A percentile compares a stretch with the other conserved stretches of the same genome.
phyloP scores from a whole-genome alignment of 2,113 vertebrate genomes.

The Chamaea fasciata region DNA sequence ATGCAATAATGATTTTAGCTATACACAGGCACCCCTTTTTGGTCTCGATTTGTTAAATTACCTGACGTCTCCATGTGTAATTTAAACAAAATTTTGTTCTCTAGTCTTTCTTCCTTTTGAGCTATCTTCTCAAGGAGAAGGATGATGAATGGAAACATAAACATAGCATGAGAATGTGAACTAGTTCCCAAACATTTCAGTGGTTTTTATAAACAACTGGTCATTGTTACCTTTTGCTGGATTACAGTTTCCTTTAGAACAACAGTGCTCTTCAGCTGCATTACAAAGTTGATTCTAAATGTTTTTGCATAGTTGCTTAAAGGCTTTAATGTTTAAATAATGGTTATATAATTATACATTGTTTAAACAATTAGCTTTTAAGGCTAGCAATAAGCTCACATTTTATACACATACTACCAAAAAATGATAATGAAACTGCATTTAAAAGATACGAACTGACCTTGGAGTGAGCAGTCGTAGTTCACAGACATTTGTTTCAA shows the following conservation, averaged over 20 bases:
- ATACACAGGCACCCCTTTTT: constrained; percentile 60
- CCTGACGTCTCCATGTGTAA: constrained; percentile 71
- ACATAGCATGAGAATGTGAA: constrained; percentile 75
- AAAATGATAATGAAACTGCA: constrained; percentile 6
- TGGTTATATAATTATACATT: constrained; percentile 53
- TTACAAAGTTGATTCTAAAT: constrained; percentile 67
- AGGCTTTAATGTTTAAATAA: constrained; percentile 67
- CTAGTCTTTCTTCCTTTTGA: constrained; percentile 68
- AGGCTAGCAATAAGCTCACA: constrained; percentile 7
- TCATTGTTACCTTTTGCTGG: constrained; percentile 73
- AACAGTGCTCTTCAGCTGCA: constrained; percentile 57
- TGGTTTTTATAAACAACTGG: constrained; percentile 76
- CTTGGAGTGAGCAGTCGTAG: background rate
- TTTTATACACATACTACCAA: constrained; percentile 12
- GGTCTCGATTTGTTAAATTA: constrained; percentile 73
- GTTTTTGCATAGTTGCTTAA: constrained; percentile 65
- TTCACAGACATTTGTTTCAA: background rate
- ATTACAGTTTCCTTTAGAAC: constrained; percentile 54
- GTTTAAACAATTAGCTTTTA: constrained; percentile 62
- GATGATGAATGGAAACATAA: constrained; percentile 80
- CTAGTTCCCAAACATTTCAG: constrained; percentile 79
- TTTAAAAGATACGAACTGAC: background rate
- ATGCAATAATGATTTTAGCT: constrained; percentile 72
- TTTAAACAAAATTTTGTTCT: constrained; percentile 76
- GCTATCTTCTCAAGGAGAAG: constrained; percentile 72